A percentile compares a stretch with the other conserved stretches of the same genome.
phyloP scores from a whole-genome alignment of 2,113 vertebrate genomes.

The Mustelus asterias region DNA sequence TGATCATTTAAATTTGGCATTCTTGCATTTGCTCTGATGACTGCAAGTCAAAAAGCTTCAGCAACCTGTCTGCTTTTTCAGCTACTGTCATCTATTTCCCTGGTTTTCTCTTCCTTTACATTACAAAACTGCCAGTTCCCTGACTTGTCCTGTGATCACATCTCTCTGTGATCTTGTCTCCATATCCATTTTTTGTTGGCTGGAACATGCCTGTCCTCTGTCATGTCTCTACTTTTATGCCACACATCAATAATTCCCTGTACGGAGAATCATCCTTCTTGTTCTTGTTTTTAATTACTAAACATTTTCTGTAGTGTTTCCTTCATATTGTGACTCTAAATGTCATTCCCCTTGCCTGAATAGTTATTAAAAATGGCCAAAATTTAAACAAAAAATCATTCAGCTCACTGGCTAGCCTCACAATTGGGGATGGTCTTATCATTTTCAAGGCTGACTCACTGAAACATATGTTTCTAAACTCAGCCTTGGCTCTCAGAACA shows the following conservation, averaged over 20 bases:
- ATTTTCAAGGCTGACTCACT: neutral
- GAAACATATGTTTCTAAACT: neutral
- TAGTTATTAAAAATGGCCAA: neutral
- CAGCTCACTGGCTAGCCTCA: neutral
- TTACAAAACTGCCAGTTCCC: neutral
- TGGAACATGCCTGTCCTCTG: neutral
- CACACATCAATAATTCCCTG: neutral
- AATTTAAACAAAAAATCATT: neutral
- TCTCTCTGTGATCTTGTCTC: neutral
- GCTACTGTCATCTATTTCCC: neutral
- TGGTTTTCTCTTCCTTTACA: neutral
- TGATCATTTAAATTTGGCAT: too few relatives aligned
- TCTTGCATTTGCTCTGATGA: too few relatives aligned
- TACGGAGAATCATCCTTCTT: neutral
- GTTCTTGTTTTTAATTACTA: neutral
- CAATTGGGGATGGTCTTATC: neutral
- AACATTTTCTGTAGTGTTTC: neutral
- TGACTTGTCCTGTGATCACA: neutral
- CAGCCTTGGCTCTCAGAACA: neutral
- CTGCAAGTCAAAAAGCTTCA: too few relatives aligned
- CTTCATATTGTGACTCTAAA: too few relatives aligned
- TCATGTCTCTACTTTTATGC: neutral
- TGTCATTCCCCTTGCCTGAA: neutral
- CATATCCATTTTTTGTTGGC: neutral
- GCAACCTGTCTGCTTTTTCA: too few relatives aligned